These are phyloP conservation scores for Champsocephalus esox DNA, from an alignment of 2,797 vertebrate species.

Conservation along the genomic window DNA sequence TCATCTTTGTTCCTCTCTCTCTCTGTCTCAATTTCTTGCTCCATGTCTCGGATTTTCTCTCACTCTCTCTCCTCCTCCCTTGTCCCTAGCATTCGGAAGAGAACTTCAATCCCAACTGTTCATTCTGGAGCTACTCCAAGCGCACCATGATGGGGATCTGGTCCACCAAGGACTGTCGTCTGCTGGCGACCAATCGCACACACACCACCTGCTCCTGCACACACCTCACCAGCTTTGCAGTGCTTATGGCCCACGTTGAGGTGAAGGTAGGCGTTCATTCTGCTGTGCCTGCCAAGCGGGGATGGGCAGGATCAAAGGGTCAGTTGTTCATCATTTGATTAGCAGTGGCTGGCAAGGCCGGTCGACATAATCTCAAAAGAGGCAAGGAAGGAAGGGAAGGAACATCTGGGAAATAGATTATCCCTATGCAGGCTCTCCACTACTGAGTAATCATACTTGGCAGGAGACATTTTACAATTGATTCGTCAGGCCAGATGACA, in stretches of 20 bases:
- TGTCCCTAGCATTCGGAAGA: conserved; percentile 92
- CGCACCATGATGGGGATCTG: conserved; percentile 97
- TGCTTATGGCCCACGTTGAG: conserved; percentile 97
- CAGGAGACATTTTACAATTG: conserved; percentile 48
- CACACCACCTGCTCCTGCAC: conserved; percentile 98
- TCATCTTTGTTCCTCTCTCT: conserved; percentile 27
- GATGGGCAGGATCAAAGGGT: conserved; percentile 49
- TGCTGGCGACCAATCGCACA: conserved; percentile 94
- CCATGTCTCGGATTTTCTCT: conserved; percentile 11
- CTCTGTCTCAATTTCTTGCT: conserved; percentile 27
- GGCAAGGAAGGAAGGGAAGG: conserved; percentile 22
- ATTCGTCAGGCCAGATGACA: conserved; percentile 55
- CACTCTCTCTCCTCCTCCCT: conserved; percentile 16
- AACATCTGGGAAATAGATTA: conserved; percentile 66
- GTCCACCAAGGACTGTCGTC: conserved; percentile 97
- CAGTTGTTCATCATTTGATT: conserved; percentile 69
- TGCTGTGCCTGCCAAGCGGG: conserved; percentile 23
- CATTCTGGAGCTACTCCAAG: conserved; percentile 99
- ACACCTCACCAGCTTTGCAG: conserved; percentile 97
- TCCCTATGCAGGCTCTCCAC: conserved; percentile 38
- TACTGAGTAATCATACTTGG: conserved; percentile 55
- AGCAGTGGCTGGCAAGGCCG: conserved; percentile 44
- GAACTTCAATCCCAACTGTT: conserved; percentile 99
- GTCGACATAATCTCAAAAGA: conserved; percentile 31
- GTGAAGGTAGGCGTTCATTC: conserved; percentile 89